Conservation (phyloP, 2,888 invertebrate species). For the Sphaerophoria rueppellii region DNA sequence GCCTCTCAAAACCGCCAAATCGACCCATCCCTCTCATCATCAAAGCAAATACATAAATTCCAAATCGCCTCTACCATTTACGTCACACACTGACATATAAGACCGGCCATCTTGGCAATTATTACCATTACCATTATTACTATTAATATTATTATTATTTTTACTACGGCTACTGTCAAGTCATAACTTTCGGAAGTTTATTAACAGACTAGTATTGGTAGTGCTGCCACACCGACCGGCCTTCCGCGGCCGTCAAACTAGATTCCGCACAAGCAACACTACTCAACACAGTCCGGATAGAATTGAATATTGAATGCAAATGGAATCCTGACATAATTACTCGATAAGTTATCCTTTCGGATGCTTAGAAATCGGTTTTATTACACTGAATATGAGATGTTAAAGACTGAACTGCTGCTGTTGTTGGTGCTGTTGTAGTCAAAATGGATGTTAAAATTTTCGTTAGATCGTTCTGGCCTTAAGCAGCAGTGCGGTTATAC, state of each 20-base stretch:
- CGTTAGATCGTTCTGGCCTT: slow-evolving; percentile 39
- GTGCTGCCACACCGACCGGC: not conserved
- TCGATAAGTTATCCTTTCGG: slow-evolving; percentile 69
- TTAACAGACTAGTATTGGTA: not conserved
- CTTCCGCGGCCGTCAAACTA: too few species aligned
- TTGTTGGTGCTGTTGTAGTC: slow-evolving; percentile 27
- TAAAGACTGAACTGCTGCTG: slow-evolving; percentile 33
- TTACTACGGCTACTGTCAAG: slow-evolving; percentile 57
- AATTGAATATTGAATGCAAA: slow-evolving; percentile 67
- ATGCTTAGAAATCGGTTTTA: slow-evolving; percentile 69
- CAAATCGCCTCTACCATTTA: not conserved
- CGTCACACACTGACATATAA: slow-evolving; percentile 35
- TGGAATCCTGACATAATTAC: slow-evolving; percentile 73
- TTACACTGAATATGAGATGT: slow-evolving; percentile 22
- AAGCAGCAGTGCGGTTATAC: not conserved
- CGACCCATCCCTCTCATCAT: slow-evolving; percentile 10
- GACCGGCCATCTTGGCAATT: slow-evolving; percentile 67
- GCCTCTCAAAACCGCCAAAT: slow-evolving; percentile 2
- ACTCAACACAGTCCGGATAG: not conserved
- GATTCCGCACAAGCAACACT: too few species aligned
- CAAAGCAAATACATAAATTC: slow-evolving; percentile 43
- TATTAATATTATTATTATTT: slow-evolving; percentile 50
- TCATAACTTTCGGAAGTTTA: slow-evolving; percentile 66
- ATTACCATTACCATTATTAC: slow-evolving; percentile 65
- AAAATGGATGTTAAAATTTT: slow-evolving; percentile 56